Evolutionary conservation across 1,140 invertebrate genomes (phyloP), one percentile per base, ranked within the genome.

Genomic region (Apocrypta bakeri): DNA sequence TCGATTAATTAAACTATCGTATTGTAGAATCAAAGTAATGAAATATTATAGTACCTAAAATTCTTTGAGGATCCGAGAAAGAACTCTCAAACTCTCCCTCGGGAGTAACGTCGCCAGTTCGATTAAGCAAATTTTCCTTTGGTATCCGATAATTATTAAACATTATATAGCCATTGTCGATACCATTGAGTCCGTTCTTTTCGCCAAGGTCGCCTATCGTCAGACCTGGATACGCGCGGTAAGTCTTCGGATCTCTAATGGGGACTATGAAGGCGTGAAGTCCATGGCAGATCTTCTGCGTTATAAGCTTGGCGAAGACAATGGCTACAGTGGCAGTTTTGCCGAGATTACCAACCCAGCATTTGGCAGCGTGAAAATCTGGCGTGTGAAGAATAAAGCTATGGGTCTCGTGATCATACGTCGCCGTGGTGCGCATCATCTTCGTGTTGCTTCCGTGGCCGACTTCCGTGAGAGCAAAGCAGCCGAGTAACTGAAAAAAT

Each of bases 291-390:
- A 92, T 91, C 8, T 94, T 94, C 0, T 94, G 93, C 4, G 96
- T 96, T 87, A 96, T 95, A 37, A 99, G 93, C 91, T 98, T 97
- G 7, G 98, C 98, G 93, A 98, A 98, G 1, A 98, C 94, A 83
- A 98, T 92, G n/a, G 96, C 96, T 87, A 98, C 95, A 7, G 97
- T 98, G 73, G 96, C 95, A n/a, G 95, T 96, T 94, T 98, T 95
- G 93, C 93, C 93, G 73, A 96, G 89, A 88, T 93, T 94, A 83
- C 95, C 95, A 81, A 95, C 93, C 97, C 97, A 98, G 87, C 95
- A 97, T 91, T 98, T 98, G 40, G 95, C 96, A 21, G 97, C 96
- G 89, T 97, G 95, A 90, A 97, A 95, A 89, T 97, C 95, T 17
- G 96, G 96, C 1, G 96, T 95, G 87, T 97, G 94, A 63, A 98